A percentile compares a stretch with the other conserved stretches of the same genome.
Evolutionary conservation across 2,113 vertebrate species (phyloP).

Genomic region (Redunca redunca): DNA sequence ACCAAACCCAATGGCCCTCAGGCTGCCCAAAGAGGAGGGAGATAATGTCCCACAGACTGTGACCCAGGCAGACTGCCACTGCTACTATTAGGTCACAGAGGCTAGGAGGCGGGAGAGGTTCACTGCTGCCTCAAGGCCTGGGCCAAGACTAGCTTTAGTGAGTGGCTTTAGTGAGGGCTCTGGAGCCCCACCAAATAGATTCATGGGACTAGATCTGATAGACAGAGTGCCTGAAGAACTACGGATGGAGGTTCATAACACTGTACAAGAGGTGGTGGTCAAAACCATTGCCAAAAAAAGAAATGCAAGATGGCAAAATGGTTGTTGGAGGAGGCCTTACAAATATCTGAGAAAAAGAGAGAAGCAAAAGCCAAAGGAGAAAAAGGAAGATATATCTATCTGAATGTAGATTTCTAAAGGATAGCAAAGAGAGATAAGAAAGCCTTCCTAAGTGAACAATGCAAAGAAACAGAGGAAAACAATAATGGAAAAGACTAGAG

Average conservation of each 20-base stretch:
- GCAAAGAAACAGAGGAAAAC: not conserved
- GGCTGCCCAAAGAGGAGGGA: not conserved
- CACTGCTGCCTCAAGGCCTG: not conserved
- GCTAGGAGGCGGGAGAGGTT: not conserved
- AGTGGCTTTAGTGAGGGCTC: not conserved
- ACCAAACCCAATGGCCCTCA: not conserved
- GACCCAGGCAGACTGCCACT: not conserved
- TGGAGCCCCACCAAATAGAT: not conserved
- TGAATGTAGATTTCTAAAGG: not conserved
- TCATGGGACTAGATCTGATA: not conserved
- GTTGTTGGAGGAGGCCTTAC: not conserved
- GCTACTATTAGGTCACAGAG: not conserved
- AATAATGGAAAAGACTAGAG: not conserved
- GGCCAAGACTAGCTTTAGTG: not conserved
- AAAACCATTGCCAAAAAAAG: not conserved
- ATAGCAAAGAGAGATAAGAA: not conserved
- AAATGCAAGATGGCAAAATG: not conserved
- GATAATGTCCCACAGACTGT: not conserved
- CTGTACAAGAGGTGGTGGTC: not conserved
- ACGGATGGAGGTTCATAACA: not conserved
- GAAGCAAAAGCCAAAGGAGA: not conserved
- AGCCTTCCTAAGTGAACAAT: not conserved
- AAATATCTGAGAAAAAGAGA: not conserved
- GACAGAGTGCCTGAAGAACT: not conserved
- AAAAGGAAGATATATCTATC: not conserved